Conservation (phyloP, 2,113 vertebrate species). For the Corythornis cristatus region DNA sequence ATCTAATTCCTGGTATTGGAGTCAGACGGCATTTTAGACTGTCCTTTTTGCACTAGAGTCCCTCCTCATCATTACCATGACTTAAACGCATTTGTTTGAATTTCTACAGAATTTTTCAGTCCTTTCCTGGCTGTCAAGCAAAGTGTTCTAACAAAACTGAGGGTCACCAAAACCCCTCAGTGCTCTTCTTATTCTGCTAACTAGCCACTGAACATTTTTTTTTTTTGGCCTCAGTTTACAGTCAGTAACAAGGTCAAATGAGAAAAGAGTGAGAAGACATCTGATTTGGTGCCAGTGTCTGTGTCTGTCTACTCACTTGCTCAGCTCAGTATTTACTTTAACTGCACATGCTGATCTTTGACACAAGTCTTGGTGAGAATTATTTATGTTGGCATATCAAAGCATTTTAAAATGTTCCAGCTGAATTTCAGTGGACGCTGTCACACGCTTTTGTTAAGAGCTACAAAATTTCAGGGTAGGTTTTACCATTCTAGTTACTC, state of each 20-base stretch:
- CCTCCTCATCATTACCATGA: not conserved
- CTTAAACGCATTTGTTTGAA: not conserved
- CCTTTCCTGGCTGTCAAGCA: not conserved
- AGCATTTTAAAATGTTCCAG: conserved; percentile 12
- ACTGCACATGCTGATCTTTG: conserved; percentile 18
- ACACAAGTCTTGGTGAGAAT: conserved; percentile 34
- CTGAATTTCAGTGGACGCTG: conserved; percentile 6
- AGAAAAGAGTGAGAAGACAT: not conserved
- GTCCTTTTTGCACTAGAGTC: not conserved
- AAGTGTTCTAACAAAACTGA: not conserved
- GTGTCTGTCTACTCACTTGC: not conserved
- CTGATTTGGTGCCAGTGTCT: not conserved
- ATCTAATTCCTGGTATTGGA: not conserved
- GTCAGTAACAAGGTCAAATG: not conserved
- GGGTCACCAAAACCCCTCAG: not conserved
- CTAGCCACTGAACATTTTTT: not conserved
- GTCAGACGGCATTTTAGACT: not conserved
- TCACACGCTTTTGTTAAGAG: conserved; percentile 13
- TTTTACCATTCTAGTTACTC: not conserved
- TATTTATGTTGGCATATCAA: conserved; percentile 54
- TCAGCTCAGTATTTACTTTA: not conserved
- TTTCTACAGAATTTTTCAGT: not conserved
- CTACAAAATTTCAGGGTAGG: not conserved
- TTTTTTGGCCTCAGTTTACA: not conserved
- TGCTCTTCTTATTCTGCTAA: not conserved